phyloP scores from a whole-genome alignment of 2,888 invertebrate genomes.

The Orthosia cruda region DNA sequence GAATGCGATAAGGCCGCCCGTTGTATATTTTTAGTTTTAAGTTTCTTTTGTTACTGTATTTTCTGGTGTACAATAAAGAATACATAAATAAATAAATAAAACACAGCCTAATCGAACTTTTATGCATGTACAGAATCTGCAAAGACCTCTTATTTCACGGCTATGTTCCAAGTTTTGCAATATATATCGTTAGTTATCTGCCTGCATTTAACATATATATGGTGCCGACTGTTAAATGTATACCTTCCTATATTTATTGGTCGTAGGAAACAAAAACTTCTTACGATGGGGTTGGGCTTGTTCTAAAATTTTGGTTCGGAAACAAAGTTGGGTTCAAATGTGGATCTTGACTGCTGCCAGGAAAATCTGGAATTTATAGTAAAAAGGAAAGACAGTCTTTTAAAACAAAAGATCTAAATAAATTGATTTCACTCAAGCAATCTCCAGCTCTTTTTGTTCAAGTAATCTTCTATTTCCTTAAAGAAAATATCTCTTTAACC shows the following conservation, averaged over 20 bases:
- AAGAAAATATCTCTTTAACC: slow-evolving; percentile 48
- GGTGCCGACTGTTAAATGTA: slow-evolving; percentile 46
- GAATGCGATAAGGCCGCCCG: no score
- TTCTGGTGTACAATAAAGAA: no score
- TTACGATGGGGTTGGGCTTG: slow-evolving; percentile 1
- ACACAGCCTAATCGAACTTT: slow-evolving; percentile 43
- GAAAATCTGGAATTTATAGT: background rate
- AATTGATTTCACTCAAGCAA: slow-evolving; percentile 17
- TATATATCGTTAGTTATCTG: slow-evolving; percentile 67
- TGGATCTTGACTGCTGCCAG: background rate
- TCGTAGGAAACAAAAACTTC: slow-evolving; percentile 28
- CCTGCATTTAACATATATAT: slow-evolving; percentile 52
- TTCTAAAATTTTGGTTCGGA: no score
- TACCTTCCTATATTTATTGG: slow-evolving; percentile 41
- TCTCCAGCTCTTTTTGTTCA: background rate
- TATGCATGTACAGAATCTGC: slow-evolving; percentile 25
- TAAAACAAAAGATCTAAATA: slow-evolving; percentile 1
- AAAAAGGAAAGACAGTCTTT: background rate
- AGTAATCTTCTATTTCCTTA: slow-evolving; percentile 43
- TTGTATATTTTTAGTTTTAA: no score
- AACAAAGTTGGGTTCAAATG: no score
- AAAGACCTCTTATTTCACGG: slow-evolving; percentile 26
- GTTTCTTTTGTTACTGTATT: no score
- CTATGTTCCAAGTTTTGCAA: slow-evolving; percentile 62
- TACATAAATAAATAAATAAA: no score